Evolutionary conservation across 1,140 invertebrate genomes (phyloP).

Genomic region (Dendroctonus ponderosae): DNA sequence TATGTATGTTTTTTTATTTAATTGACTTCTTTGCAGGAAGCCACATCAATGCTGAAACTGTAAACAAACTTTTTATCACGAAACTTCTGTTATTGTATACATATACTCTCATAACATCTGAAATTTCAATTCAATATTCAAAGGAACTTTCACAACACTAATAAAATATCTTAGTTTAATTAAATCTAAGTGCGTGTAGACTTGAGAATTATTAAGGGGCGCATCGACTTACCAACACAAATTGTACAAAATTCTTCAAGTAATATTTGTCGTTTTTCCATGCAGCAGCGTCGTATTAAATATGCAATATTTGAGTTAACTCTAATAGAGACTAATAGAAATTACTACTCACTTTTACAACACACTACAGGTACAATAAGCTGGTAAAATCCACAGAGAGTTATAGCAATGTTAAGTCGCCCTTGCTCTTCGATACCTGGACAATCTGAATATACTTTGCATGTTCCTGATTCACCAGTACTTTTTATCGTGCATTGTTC

Average conservation of each 20-base stretch:
- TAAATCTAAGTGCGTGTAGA: neutral
- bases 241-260: neutral
- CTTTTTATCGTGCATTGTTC: constrained; percentile 36
- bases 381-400: constrained; percentile 44
- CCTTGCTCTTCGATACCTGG: constrained; percentile 40
- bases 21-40: too few species aligned
- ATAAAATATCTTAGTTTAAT: neutral
- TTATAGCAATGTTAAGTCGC: constrained; percentile 39
- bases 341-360: constrained; percentile 43
- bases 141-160: too few species aligned
- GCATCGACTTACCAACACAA: neutral
- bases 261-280: neutral
- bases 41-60: too few species aligned
- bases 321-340: too few species aligned
- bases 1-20: too few species aligned
- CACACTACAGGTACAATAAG: constrained; percentile 44
- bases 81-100: too few species aligned
- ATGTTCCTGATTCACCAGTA: constrained; percentile 40
- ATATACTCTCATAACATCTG: too few species aligned
- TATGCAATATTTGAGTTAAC: too few species aligned
- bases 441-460: constrained; percentile 42
- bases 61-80: too few species aligned
- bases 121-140: too few species aligned
- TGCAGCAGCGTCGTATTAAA: neutral
- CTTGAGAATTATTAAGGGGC: neutral